These are phyloP conservation scores for Halyomorpha halys DNA, from an alignment of 1,140 invertebrate genomes.

Conservation along the genomic window DNA sequence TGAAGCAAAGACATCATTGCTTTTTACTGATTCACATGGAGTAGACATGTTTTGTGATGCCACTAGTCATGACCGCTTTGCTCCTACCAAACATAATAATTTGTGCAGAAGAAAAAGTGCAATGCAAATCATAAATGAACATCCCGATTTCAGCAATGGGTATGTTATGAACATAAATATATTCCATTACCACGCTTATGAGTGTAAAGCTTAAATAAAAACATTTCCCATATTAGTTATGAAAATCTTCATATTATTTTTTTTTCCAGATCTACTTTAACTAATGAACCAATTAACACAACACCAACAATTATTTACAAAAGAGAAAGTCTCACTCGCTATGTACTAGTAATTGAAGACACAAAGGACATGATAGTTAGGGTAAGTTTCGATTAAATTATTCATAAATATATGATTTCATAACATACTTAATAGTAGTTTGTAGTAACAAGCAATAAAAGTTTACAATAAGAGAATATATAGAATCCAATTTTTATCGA, in stretches of 20 bases:
- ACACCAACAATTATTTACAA: conserved; percentile 40
- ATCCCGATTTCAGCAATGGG: conserved; percentile 45
- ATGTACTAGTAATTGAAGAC: conserved; percentile 44
- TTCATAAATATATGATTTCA: background rate
- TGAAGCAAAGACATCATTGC: conserved; percentile 43
- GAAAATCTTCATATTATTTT: background rate
- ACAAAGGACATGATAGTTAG: conserved; percentile 43
- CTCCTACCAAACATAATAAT: conserved; percentile 57
- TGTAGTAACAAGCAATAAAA: no score
- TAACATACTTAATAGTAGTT: background rate
- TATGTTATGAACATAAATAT: conserved; percentile 24
- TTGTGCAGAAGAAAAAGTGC: conserved; percentile 49
- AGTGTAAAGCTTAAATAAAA: no score
- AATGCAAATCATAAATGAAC: conserved; percentile 48
- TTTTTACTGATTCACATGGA: conserved; percentile 41
- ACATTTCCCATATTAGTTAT: background rate
- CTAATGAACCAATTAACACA: conserved; percentile 33
- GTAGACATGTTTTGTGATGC: conserved; percentile 50
- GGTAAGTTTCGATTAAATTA: conserved; percentile 29
- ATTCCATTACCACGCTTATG: background rate
- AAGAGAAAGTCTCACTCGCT: conserved; percentile 40
- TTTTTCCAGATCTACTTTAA: conserved; percentile 28
- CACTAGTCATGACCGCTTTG: conserved; percentile 46
- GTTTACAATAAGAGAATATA: no score
- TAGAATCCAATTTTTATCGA: background rate